Percentiles rank a stretch among this genome's conserved stretches.
phyloP scores from a whole-genome alignment of 64 coral and sea anemone genomes.

The Montipora capricornis region DNA sequence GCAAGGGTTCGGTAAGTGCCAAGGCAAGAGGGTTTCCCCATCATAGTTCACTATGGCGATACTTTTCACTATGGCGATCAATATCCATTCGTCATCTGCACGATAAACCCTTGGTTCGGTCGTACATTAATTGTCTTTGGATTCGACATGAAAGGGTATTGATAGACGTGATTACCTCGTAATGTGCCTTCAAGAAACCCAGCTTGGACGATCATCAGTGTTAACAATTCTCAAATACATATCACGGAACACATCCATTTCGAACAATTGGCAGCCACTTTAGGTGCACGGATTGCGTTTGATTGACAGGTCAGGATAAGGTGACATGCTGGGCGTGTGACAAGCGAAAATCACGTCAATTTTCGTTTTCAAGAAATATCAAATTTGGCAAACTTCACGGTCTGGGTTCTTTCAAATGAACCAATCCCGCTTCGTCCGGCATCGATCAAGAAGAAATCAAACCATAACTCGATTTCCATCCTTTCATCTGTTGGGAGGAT shows the following conservation, averaged over 20 bases:
- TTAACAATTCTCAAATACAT: background rate
- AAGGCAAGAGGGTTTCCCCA: background rate
- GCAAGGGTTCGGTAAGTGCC: background rate
- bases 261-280: background rate
- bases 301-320: constrained; percentile 34
- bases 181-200: background rate
- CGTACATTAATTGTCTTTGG: background rate
- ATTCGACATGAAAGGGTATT: background rate
- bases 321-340: constrained; percentile 20
- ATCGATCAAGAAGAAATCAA: no score
- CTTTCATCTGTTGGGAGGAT: background rate
- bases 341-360: constrained; percentile 32
- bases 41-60: background rate
- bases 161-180: background rate
- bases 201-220: background rate
- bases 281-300: constrained; percentile 7
- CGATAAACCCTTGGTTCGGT: background rate
- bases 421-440: no score
- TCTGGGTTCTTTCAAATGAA: background rate
- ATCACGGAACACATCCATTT: background rate
- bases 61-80: background rate
- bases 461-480: no score
- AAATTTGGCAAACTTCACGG: no score
- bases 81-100: background rate
- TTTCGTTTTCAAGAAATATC: background rate